Conservation (phyloP, 2,888 invertebrate genomes). For the Caenorhabditis japonica region DNA sequence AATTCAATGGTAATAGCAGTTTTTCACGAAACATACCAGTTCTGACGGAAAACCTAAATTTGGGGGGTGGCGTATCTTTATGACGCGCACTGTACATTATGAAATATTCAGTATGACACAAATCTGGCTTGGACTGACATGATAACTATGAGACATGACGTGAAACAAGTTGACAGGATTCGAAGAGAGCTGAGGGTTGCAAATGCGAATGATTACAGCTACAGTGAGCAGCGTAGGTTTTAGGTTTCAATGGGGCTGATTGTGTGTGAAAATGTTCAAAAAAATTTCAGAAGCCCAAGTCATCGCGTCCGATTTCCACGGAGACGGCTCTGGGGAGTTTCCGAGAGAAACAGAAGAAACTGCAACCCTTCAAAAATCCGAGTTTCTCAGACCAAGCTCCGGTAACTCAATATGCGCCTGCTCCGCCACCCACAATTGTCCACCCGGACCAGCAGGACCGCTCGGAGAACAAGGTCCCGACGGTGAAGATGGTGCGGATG, state of each 20-base stretch:
- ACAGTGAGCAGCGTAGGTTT: conserved; percentile 18
- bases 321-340: conserved; percentile 38
- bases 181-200: conserved; percentile 36
- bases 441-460: conserved; percentile 54
- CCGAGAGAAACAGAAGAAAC: conserved; percentile 34
- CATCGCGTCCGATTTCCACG: conserved; percentile 26
- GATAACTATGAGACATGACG: conserved; percentile 7
- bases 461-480: conserved; percentile 54
- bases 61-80: too few relatives aligned
- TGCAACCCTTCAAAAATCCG: conserved; percentile 5
- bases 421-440: conserved; percentile 24
- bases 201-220: conserved; percentile 30
- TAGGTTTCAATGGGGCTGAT: too few relatives aligned
- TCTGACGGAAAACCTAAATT: too few relatives aligned
- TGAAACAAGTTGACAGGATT: conserved; percentile 16
- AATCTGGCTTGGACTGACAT: conserved; percentile 38
- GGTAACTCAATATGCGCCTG: conserved; percentile 23
- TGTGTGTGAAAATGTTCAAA: too few relatives aligned
- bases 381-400: conserved; percentile 28
- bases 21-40: too few relatives aligned
- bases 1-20: too few relatives aligned
- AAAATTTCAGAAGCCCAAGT: conserved; percentile 44
- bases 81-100: too few relatives aligned
- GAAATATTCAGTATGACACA: conserved; percentile 20
- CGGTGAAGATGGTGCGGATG: conserved; percentile 54